A percentile compares a stretch with the other conserved stretches of the same genome.
Evolutionary conservation across 2,888 invertebrate species (phyloP).

Genomic region (Drosophila picticornis): DNA sequence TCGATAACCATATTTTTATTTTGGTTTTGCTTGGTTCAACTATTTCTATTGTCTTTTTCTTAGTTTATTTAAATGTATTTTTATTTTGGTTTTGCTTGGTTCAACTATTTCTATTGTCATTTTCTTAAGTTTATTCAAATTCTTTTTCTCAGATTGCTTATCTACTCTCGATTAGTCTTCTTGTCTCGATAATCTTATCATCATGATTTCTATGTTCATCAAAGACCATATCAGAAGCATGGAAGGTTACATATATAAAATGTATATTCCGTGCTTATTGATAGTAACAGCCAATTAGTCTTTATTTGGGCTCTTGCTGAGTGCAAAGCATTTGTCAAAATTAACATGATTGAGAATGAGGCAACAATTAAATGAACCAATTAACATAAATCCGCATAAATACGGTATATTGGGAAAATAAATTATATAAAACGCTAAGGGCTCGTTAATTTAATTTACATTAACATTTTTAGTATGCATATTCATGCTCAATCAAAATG

Average conservation of each 20-base stretch:
- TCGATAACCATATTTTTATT: not conserved
- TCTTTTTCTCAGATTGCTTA: not conserved
- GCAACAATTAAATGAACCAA: conserved; percentile 36
- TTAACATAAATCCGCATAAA: conserved; percentile 39
- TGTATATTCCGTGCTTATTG: not conserved
- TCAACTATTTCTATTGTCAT: not conserved
- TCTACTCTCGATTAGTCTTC: conserved; percentile 9
- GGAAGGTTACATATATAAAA: conserved; percentile 11
- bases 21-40: not conserved
- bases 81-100: not conserved
- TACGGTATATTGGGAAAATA: conserved; percentile 42
- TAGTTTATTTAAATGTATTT: conserved; percentile 1
- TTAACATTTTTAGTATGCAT: conserved; percentile 70
- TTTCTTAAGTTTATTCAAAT: conserved; percentile 1
- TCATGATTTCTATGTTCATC: conserved; percentile 8
- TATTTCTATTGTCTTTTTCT: not conserved
- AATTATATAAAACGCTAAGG: conserved; percentile 57
- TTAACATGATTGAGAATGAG: conserved; percentile 39
- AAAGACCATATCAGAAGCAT: not conserved
- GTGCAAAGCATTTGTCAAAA: conserved; percentile 58
- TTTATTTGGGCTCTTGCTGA: conserved; percentile 43
- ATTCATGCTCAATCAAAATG: conserved; percentile 72
- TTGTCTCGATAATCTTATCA: conserved; percentile 32
- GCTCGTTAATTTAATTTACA: conserved; percentile 75
- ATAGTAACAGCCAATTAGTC: conserved; percentile 44